These are phyloP conservation scores for Diadema setosum DNA, from an alignment of 35 echinoderm and acorn worm genomes.

Conservation along the genomic window DNA sequence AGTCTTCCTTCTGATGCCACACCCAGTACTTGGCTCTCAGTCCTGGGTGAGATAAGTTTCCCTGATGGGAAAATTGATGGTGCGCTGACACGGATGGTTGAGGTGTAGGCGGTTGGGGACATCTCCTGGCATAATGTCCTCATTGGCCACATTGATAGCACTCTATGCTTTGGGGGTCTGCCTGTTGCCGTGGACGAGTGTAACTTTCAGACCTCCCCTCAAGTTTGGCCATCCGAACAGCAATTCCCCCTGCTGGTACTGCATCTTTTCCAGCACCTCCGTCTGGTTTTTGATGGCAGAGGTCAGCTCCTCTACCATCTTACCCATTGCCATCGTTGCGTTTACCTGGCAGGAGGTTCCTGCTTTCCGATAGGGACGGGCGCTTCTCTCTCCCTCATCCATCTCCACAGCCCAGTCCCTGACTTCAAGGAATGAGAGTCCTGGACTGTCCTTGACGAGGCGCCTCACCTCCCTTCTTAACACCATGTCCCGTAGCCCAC, in stretches of 20 bases:
- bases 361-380: neutral
- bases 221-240: neutral
- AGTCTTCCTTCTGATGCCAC: neutral
- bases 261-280: neutral
- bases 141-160: neutral
- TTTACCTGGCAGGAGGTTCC: neutral
- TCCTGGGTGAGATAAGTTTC: conserved; percentile 11
- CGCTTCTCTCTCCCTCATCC: neutral
- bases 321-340: neutral
- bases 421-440: conserved; percentile 2
- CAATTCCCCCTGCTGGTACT: neutral
- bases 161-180: neutral
- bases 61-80: neutral
- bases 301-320: conserved; percentile 23
- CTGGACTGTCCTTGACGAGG: neutral
- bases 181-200: neutral
- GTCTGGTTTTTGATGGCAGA: conserved; percentile 32
- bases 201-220: neutral
- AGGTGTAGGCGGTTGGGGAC: neutral
- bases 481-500: conserved; percentile 6
- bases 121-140: neutral
- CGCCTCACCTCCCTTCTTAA: conserved; percentile 24
- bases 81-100: neutral
- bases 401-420: conserved; percentile 33
- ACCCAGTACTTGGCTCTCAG: conserved; percentile 30